These are phyloP conservation scores for Girardinus metallicus DNA, from an alignment of 2,797 vertebrate species.

Conservation along the genomic window DNA sequence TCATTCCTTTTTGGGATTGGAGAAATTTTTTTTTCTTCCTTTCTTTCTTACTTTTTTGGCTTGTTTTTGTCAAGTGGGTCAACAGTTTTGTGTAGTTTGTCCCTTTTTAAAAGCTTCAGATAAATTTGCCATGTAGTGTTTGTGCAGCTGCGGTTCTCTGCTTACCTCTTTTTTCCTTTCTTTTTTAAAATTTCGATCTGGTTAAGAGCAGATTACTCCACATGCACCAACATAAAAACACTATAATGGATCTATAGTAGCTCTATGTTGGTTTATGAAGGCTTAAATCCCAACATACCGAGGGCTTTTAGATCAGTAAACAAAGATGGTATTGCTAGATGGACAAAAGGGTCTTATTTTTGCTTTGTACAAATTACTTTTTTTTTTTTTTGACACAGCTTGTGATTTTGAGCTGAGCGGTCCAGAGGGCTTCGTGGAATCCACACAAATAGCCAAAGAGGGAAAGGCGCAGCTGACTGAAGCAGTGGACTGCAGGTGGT, in stretches of 20 bases:
- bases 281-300: not conserved
- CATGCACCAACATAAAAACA: not conserved
- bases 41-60: no score
- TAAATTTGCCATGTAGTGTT: not conserved
- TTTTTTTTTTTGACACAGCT: constrained; percentile 67
- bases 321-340: not conserved
- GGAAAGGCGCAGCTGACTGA: constrained; percentile 86
- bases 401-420: constrained; percentile 98
- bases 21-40: not conserved
- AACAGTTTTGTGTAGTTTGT: not conserved
- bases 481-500: constrained; percentile 98
- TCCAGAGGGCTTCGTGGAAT: constrained; percentile 94
- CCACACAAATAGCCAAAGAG: constrained; percentile 88
- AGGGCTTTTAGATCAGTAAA: not conserved
- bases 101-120: not conserved
- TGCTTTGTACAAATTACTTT: not conserved
- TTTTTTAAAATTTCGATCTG: not conserved
- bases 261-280: not conserved
- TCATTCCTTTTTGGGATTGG: not conserved
- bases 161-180: not conserved
- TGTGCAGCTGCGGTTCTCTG: not conserved
- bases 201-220: no score
- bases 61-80: not conserved
- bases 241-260: not conserved
- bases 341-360: not conserved